A percentile compares a stretch with the other conserved stretches of the same genome.
phyloP scores from a whole-genome alignment of 2,797 vertebrate species.

The Protosalanx chinensis region DNA sequence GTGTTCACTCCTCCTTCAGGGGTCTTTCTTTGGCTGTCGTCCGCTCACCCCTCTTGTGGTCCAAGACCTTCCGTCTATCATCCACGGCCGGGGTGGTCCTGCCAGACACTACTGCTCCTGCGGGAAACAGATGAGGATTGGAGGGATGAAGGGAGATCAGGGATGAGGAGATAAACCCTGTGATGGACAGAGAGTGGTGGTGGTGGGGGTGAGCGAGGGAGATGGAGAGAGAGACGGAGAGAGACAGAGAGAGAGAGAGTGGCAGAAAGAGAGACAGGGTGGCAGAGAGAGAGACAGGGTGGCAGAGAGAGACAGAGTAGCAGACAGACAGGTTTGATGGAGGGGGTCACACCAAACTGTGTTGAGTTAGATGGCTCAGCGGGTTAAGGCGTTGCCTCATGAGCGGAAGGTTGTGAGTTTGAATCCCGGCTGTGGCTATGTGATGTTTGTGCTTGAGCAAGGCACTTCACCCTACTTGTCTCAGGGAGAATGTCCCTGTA shows the following conservation, averaged over 20 bases:
- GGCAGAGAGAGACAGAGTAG: conserved; percentile 31
- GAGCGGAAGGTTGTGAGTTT: too few relatives aligned
- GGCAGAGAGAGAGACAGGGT: conserved; percentile 25
- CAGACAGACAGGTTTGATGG: conserved; percentile 31
- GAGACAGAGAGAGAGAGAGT: conserved; percentile 52
- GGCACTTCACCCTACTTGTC: too few relatives aligned
- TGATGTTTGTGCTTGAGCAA: too few relatives aligned
- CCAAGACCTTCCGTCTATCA: conserved; percentile 43
- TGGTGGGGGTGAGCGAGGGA: conserved; percentile 4
- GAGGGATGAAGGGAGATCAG: conserved; percentile 80
- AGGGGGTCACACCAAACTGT: neutral
- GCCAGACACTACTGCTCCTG: conserved; percentile 48
- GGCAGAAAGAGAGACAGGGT: conserved; percentile 44
- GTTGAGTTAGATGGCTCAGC: too few relatives aligned
- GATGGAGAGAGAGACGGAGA: conserved; percentile 5
- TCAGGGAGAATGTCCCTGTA: too few relatives aligned
- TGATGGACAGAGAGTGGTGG: conserved; percentile 42
- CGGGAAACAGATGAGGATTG: conserved; percentile 78
- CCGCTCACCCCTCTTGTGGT: conserved; percentile 39
- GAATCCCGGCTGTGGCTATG: too few relatives aligned
- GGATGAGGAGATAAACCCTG: conserved; percentile 74
- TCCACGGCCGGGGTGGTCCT: conserved; percentile 46
- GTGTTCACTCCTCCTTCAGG: conserved; percentile 38
- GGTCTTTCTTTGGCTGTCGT: conserved; percentile 43
- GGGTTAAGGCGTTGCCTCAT: too few relatives aligned